Evolutionary conservation across 92 coral and sea anemone genomes (phyloP).

Genomic region (Parazoanthus swiftii): DNA sequence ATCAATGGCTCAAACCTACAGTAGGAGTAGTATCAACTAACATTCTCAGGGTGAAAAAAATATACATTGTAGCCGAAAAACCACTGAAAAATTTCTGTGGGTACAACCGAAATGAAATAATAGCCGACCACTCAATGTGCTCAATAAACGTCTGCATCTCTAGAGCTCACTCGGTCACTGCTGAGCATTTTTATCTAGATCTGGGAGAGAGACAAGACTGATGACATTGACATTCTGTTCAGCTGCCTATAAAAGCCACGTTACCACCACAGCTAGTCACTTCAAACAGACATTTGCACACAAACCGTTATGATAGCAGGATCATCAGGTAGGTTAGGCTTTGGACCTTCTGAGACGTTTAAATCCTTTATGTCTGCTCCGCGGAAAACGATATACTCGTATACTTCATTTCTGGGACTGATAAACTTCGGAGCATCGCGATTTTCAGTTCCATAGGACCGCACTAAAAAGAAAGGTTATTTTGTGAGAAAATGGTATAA

Average conservation of each 20-base stretch:
- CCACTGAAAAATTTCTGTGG: too few species aligned
- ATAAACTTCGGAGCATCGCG: conserved; percentile 72
- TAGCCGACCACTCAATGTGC: too few species aligned
- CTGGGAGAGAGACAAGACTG: too few species aligned
- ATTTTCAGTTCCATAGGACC: conserved; percentile 96
- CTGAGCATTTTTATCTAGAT: too few species aligned
- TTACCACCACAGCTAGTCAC: background rate
- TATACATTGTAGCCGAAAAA: too few species aligned
- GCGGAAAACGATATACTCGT: conserved; percentile 95
- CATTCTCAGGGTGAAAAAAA: too few species aligned
- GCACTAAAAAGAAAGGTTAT: conserved; percentile 54
- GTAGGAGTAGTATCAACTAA: too few species aligned
- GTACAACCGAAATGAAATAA: too few species aligned
- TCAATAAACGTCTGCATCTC: too few species aligned
- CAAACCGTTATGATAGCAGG: conserved; percentile 89
- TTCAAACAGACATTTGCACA: background rate
- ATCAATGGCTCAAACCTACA: too few species aligned
- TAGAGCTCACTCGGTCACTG: too few species aligned
- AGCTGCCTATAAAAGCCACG: background rate
- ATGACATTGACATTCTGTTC: background rate
- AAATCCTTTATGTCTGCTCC: conserved; percentile 96
- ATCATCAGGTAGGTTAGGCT: conserved; percentile 64
- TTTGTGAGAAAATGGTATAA: background rate
- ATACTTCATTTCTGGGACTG: conserved; percentile 84
- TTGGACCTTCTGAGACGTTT: conserved; percentile 67